Evolutionary conservation across 2,797 vertebrate genomes (phyloP).

Genomic region (Rhabdophis nuchalis): DNA sequence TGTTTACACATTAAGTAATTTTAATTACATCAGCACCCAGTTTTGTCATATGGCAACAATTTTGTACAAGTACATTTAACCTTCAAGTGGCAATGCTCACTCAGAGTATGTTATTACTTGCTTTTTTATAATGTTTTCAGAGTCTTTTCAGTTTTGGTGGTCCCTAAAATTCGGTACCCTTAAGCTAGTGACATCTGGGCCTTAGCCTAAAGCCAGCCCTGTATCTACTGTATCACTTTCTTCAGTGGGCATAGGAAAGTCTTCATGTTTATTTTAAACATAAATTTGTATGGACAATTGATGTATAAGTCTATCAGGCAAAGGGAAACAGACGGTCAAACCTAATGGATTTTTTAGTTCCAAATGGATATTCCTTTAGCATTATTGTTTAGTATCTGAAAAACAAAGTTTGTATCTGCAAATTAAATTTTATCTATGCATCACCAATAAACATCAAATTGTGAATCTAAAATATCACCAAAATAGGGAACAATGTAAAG

Average conservation of each 20-base stretch:
- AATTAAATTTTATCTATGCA: slow-evolving; percentile 3
- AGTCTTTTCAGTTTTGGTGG: neutral
- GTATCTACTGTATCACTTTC: neutral
- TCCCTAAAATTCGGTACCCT: neutral
- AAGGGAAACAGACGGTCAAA: neutral
- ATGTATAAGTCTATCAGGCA: neutral
- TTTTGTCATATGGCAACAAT: neutral
- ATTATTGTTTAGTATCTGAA: neutral
- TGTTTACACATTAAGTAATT: neutral
- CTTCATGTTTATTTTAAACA: neutral
- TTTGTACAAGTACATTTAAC: neutral
- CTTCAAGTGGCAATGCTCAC: neutral
- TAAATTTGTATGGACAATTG: neutral
- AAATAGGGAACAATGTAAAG: neutral
- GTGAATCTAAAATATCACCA: neutral
- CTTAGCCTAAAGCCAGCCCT: neutral
- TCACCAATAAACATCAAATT: neutral
- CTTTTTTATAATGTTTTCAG: neutral
- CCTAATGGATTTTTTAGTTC: neutral
- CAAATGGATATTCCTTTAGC: neutral
- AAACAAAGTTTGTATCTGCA: neutral
- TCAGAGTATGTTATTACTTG: neutral
- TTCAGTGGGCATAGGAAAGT: neutral
- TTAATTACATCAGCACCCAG: neutral
- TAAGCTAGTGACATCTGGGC: neutral